Base-by-base conservation (phyloP, 2,888 invertebrate species). In the Ctena decussata region DNA sequence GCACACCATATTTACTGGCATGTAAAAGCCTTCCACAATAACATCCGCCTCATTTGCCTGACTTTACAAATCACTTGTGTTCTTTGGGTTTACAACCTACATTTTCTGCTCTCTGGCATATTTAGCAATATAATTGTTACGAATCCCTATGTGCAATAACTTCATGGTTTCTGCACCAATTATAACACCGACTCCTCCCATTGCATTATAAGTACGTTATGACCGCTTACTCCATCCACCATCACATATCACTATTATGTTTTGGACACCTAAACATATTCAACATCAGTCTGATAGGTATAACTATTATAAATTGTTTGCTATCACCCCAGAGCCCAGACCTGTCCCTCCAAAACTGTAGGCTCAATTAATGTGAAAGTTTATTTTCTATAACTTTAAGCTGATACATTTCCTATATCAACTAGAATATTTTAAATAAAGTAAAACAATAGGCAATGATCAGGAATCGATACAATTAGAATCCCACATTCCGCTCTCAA, bases 61-160 rank as follows among this genome's bases (percentile, higher is more conserved):
- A 39, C 65, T 80, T 83, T 70, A 35, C 72, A 39, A 77, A 80
- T 27, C 80, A 83, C 2, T 53, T 60, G 35, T 72, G 82, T 30
- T 65, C 46, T 35, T 41, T 8, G 18, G 69, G 49, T 21, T 65
- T 11, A 18, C 15, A 32, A 37, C 77, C 21, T 30, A 27, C 18
- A 41, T 41, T 41, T 57, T 79, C 18, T 30, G 53, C 57, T 5
- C 30, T n/a, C n/a, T 46, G 12, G 39, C 71, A 82, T 11, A 41
- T 41, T 6, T 41, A 41, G 41, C 41, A 41, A 15, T 41, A 41
- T 41, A n/a, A n/a, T 41, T 41, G 15, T 85, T 85, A 27, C 86
- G 32, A 0, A 91, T 44, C 11, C 89, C 91, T n/a, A 90, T 82
- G 35, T 86, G 84, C 0, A 91, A 44, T 30, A 89, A n/a, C 69